Evolutionary conservation across 2,113 vertebrate species (phyloP).

Genomic region (Elanoides forficatus): DNA sequence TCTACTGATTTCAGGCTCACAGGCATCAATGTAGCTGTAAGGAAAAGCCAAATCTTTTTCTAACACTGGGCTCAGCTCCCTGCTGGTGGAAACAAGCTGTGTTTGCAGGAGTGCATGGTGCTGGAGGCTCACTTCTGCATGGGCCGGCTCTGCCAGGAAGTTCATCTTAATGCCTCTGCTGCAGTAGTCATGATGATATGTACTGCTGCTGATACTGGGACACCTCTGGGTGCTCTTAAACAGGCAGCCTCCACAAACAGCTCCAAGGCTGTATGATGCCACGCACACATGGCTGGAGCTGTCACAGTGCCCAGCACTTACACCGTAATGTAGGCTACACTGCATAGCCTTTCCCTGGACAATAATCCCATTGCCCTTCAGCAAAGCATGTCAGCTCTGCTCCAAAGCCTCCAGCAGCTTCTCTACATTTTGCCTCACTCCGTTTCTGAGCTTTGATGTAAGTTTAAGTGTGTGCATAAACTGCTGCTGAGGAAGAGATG

Average conservation of each 20-base stretch:
- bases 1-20: neutral
- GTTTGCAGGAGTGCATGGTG: neutral
- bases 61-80: neutral
- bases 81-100: neutral
- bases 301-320: neutral
- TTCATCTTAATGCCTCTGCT: neutral
- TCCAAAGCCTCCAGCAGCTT: neutral
- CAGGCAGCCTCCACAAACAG: neutral
- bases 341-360: accelerated
- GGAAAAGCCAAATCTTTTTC: neutral
- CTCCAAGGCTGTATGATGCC: neutral
- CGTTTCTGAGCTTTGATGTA: neutral
- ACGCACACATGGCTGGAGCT: neutral
- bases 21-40: neutral
- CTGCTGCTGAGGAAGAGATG: neutral
- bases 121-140: neutral
- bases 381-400: neutral
- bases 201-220: neutral
- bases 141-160: neutral
- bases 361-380: neutral
- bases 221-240: neutral
- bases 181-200: accelerated
- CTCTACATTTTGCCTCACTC: neutral
- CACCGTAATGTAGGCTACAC: neutral
- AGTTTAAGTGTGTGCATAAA: neutral